Evolutionary conservation across 2,888 invertebrate genomes (phyloP).

Genomic region (Eupeodes latifasciatus): DNA sequence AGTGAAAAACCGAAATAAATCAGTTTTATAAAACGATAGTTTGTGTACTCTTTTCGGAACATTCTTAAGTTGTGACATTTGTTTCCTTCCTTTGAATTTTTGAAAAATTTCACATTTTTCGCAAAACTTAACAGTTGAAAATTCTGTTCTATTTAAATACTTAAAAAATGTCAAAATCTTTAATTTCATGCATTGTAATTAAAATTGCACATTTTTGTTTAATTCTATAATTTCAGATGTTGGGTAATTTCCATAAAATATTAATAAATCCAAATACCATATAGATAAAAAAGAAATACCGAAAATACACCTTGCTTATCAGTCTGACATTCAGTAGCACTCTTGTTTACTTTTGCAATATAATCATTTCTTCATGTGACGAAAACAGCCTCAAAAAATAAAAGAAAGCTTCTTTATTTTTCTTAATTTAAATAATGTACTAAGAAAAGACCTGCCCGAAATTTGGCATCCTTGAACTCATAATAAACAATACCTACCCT

Average conservation of each 20-base stretch:
- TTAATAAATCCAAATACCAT: too few relatives aligned
- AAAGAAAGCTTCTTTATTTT: neutral
- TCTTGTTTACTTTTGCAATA: slow-evolving; percentile 20
- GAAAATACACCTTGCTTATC: slow-evolving; percentile 14
- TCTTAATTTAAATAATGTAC: neutral
- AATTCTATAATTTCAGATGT: neutral
- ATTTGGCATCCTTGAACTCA: neutral
- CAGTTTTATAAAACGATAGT: too few relatives aligned
- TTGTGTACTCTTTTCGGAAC: too few relatives aligned
- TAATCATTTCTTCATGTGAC: neutral
- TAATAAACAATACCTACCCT: neutral
- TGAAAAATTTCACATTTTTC: too few relatives aligned
- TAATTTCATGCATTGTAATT: neutral
- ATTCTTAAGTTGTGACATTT: too few relatives aligned
- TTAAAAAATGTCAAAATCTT: neutral
- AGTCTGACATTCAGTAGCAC: slow-evolving; percentile 29
- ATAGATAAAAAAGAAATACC: too few relatives aligned
- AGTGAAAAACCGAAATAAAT: too few relatives aligned
- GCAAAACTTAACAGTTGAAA: too few relatives aligned
- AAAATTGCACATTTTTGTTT: neutral
- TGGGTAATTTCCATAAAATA: neutral
- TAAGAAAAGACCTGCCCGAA: neutral
- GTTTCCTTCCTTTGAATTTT: too few relatives aligned
- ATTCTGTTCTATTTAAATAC: too few relatives aligned
- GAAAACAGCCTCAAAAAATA: neutral